Percentiles rank a stretch among this genome's conserved stretches.
Conservation (phyloP, 23 tunicate genomes). For the Phallusia fumigata region DNA sequence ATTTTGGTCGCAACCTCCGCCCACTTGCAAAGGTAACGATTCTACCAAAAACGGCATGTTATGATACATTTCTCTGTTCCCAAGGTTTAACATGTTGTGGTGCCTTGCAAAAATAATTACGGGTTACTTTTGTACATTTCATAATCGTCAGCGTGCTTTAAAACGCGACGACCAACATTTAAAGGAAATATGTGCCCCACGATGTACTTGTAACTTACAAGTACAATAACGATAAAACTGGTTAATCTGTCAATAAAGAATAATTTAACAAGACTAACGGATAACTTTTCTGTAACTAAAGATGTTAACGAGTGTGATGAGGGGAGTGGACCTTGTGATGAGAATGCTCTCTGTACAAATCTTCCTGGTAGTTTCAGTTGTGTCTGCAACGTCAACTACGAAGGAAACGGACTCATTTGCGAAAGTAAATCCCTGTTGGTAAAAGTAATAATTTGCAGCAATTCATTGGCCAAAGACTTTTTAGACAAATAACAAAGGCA, state of each 20-base stretch:
- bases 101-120: too few relatives aligned
- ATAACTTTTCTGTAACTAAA: not conserved
- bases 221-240: too few relatives aligned
- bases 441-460: not conserved
- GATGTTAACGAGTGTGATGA: conserved; percentile 35
- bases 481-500: not conserved
- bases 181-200: too few relatives aligned
- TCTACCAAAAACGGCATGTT: too few relatives aligned
- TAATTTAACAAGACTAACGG: too few relatives aligned
- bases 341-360: conserved; percentile 14
- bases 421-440: conserved; percentile 5
- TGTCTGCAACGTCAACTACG: conserved; percentile 12
- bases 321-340: conserved; percentile 15
- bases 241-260: too few relatives aligned
- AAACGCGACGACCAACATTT: too few relatives aligned
- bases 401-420: conserved; percentile 31
- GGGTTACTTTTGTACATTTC: too few relatives aligned
- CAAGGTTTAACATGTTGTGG: too few relatives aligned
- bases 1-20: conserved; percentile 47
- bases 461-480: not conserved
- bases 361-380: conserved; percentile 11
- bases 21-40: conserved; percentile 42
- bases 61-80: too few relatives aligned
- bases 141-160: too few relatives aligned
- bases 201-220: too few relatives aligned